Evolutionary conservation across 2,113 vertebrate genomes (phyloP), one percentile per base, ranked within the genome.

Genomic region (Cololabis saira): DNA sequence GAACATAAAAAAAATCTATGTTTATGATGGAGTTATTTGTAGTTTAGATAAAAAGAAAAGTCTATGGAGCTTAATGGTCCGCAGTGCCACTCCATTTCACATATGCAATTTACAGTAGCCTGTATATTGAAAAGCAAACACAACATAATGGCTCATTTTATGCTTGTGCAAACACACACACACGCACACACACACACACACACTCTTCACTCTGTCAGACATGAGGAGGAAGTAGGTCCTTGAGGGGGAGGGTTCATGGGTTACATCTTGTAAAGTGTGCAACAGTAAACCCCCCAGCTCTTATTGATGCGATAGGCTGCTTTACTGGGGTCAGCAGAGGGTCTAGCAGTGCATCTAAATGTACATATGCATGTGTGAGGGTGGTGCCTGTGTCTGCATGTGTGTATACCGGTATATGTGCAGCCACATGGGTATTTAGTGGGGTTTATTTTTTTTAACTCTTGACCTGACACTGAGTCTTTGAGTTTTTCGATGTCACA

Each of bases 261-360:
- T 76, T 87, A 76, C 59, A 63, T 66, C 84, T 86, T 85, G 71
- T 87, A 84, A 82, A 78, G 71, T 41, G 67, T 70, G 81, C 67
- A 61, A 33, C 5, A 11, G 69, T 83, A 67, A 84, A 82, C 84
- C 78, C 57, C 65, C 71, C 71, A 76, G 83, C 85, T 78, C 74
- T 84, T 54, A 67, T 79, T 79, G 74, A 78, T 80, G 68, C 82
- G 77, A 86, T 82, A 80, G 67, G 61, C 56, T 83, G 70, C 73
- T 89, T 89, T 89, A 90, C 81, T 90, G 83, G 82, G 86, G 86
- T 83, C 81, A 86, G 33, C 12, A 71, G 60, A 68, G 74, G 82
- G 43, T 65, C 10, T 48, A 44, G 58, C 48, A 61, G 21, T 59
- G 44, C 62, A 74, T 65, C 27, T 6, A 21, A 49, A 67, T 45